Evolutionary conservation across 2,888 invertebrate genomes (phyloP).

Genomic region (Harpalus rufipes): DNA sequence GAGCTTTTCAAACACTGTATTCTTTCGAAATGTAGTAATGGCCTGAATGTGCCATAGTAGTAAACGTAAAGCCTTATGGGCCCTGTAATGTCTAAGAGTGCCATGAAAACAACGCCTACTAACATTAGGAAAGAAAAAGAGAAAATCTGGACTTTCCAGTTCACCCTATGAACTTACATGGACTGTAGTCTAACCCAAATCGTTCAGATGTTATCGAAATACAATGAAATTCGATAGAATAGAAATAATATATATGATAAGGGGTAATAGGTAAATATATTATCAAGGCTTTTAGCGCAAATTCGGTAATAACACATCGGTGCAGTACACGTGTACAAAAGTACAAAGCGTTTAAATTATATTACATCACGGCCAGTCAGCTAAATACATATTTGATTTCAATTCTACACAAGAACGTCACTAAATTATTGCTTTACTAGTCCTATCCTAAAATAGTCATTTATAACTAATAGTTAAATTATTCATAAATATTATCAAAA

Average conservation of each 20-base stretch:
- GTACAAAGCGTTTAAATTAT: too few species aligned
- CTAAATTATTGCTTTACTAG: too few species aligned
- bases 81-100: neutral
- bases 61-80: constrained; percentile 5
- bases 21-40: neutral
- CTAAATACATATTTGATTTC: too few species aligned
- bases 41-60: neutral
- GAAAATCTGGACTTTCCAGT: neutral
- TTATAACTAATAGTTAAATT: too few species aligned
- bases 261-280: too few species aligned
- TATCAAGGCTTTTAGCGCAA: too few species aligned
- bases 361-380: too few species aligned
- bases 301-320: too few species aligned
- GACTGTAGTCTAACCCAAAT: neutral
- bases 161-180: neutral
- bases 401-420: too few species aligned
- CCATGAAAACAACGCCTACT: constrained; percentile 5
- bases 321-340: too few species aligned
- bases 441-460: too few species aligned
- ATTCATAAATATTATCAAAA: too few species aligned
- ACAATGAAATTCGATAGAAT: neutral
- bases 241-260: neutral
- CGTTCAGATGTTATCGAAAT: neutral
- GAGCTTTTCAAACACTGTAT: neutral
- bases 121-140: neutral